Base-by-base conservation (phyloP, 2,113 vertebrate genomes). In the Pithys albifrons region DNA sequence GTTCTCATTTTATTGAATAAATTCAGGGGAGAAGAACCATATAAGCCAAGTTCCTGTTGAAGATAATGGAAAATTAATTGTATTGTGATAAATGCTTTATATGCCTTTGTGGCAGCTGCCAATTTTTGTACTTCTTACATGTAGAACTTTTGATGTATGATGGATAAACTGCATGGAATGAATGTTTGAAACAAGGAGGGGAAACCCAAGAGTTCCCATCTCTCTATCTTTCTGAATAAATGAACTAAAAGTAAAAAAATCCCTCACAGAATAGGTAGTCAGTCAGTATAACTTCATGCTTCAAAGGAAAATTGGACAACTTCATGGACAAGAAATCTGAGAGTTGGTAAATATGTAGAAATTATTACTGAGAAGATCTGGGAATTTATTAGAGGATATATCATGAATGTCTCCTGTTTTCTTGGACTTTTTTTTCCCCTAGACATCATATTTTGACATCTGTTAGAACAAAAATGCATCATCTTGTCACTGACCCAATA, bases 341-440 rank as follows among this genome's bases (percentile, higher is more conserved):
- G 54, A 81, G 33, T 75, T 90, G 92, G 80, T 91, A 87, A 94
- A 88, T 85, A 85, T 19, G 67, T 48, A 64, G 54, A 79, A 65
- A 82, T 24, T 85, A 33, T 46, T 58, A 54, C 43, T 73, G 39
- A 57, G 29, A 58, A 91, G 13, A 59, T 88, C 35, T 88, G 41
- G 24, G 24, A 52, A 76, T 79, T 85, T 79, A 65, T 79, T 88
- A 65, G 82, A 3, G 1, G 43, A 29, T 73, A 7, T 41, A 57
- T 59, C 33, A 33, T 80, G 8, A 70, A 48, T 62, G 24, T 17
- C 31, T 93, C 70, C 46, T 74, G 12, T 66, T 85, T 73, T 72
- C 41, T 80, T 73, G 11, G 70, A 48, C 35, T 65, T 28, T 90
- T 78, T 48, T 55, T 79, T 37, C 4, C 0, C 41, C 12, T 41